Base-by-base conservation (phyloP, 2,113 vertebrate species). In the Lophochroa leadbeateri region DNA sequence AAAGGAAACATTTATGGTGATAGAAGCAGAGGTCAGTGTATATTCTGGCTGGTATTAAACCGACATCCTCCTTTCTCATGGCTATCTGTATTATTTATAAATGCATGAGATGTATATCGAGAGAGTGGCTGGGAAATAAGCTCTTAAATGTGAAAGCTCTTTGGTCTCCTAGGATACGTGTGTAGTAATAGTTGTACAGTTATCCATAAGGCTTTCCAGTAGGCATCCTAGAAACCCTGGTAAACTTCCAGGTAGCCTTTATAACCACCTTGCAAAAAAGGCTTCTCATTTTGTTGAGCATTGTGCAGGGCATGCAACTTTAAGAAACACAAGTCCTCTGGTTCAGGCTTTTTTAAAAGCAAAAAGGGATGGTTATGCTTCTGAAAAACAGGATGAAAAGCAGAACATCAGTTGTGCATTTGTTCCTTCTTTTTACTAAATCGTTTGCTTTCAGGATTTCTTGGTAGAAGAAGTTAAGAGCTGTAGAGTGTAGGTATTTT, bases 101-200 rank as follows among this genome's bases (percentile, higher is more conserved):
- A 92, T 82, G 77, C 71, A 69, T 87, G 85, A 96, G 91, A 84
- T 90, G 79, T 85, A 82, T 95, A 91, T 83, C 1, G 14, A 91
- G 94, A 95, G 79, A 18, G 18, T 84, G 71, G 31, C 74, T 94
- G 90, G 94, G 91, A 94, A 97, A 82, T 94, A 87, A 93, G 88
- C 86, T 92, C 79, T 93, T 95, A 95, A 96, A 92, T 86, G 82
- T 7, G 13, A 95, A 88, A 96, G 90, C 76, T 92, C 82, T 97
- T 92, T 95, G 81, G 94, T 97, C 96, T 97, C 97, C 97, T 97
- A 97, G 97, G 97, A 96, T 97, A 97, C 96, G 3, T 94, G 31
- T 77, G 86, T 94, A 91, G 91, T 92, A 93, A 58, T 91, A 87
- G 76, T 94, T 92, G 70, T 95, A 74, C 74, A 70, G 82, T 96